Evolutionary conservation across 37 sponge, comb jelly and placozoan genomes (phyloP).

Genomic region (Axinella damicornis): DNA sequence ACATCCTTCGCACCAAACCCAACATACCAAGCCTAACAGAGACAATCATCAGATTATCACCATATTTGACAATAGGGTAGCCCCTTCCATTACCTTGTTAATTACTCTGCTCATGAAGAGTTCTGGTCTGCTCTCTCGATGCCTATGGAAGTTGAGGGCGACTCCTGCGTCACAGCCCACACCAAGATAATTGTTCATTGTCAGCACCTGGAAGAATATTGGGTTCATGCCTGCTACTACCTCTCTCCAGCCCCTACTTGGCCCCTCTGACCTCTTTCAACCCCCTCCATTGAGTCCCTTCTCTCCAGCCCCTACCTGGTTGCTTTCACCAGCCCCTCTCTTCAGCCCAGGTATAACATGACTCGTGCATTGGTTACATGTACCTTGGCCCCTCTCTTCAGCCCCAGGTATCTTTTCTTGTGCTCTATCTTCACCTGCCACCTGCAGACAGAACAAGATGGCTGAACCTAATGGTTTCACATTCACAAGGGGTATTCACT

Average conservation of each 20-base stretch:
- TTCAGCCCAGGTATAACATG: no score
- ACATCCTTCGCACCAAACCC: conserved; percentile 90
- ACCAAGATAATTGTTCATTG: conserved; percentile 92
- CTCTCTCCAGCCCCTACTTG: no score
- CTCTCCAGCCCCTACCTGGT: no score
- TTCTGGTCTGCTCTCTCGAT: conserved; percentile 81
- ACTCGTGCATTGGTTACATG: not conserved
- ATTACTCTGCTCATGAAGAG: conserved; percentile 86
- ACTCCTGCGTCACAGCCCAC: conserved; percentile 95
- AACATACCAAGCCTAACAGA: conserved; percentile 86
- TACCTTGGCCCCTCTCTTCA: conserved; percentile 56
- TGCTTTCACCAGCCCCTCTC: no score
- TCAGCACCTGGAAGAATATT: conserved; percentile 71
- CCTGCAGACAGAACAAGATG: conserved; percentile 23
- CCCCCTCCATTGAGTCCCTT: no score
- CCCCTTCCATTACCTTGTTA: conserved; percentile 77
- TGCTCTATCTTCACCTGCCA: conserved; percentile 76
- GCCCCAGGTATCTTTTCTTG: conserved; percentile 42
- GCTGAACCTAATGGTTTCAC: not conserved
- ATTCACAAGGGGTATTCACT: not conserved
- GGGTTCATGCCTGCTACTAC: no score
- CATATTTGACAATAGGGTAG: not conserved
- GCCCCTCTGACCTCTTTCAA: no score
- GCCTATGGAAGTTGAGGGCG: conserved; percentile 89
- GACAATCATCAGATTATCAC: not conserved